Percentiles rank a stretch among this genome's conserved stretches.
Evolutionary conservation across 2,797 vertebrate species (phyloP).

Genomic region (Sciaenops ocellatus): DNA sequence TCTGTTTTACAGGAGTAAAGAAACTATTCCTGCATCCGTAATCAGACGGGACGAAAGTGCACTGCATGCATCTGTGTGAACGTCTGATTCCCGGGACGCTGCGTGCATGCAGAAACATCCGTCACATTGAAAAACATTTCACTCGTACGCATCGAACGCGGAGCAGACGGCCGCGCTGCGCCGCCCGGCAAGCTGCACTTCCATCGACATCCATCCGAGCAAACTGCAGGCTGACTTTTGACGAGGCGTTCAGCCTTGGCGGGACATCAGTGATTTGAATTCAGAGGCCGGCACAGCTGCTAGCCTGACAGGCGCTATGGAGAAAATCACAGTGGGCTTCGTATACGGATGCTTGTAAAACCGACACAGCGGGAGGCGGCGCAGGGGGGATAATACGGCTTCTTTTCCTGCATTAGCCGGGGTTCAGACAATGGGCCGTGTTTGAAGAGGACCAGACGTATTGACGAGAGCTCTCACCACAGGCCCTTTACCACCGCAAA

Average conservation of each 20-base stretch:
- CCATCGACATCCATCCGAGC: constrained; percentile 33
- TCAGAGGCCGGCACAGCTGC: constrained; percentile 30
- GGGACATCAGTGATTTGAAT: constrained; percentile 39
- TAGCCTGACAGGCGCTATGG: constrained; percentile 15
- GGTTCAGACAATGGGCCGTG: constrained; percentile 60
- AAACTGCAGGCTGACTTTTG: constrained; percentile 6
- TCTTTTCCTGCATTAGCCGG: constrained; percentile 51
- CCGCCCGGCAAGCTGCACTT: constrained; percentile 12
- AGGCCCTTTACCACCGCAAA: constrained; percentile 51
- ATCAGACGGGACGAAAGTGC: background rate
- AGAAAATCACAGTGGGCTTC: constrained; percentile 27
- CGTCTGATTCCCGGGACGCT: background rate
- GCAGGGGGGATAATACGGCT: constrained; percentile 16
- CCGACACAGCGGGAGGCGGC: constrained; percentile 25
- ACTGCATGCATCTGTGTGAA: background rate
- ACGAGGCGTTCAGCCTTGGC: constrained; percentile 31
- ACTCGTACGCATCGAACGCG: background rate
- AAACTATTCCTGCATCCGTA: background rate
- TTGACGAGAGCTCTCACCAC: constrained; percentile 57
- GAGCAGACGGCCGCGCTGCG: constrained; percentile 21
- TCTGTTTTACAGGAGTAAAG: background rate
- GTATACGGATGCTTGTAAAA: constrained; percentile 22
- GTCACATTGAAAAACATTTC: constrained; percentile 20
- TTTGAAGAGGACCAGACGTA: constrained; percentile 69
- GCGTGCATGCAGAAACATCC: constrained; percentile 26